A percentile compares a stretch with the other conserved stretches of the same genome.
Evolutionary conservation across 2,113 vertebrate genomes (phyloP).

Genomic region (Reinhardtius hippoglossoides): DNA sequence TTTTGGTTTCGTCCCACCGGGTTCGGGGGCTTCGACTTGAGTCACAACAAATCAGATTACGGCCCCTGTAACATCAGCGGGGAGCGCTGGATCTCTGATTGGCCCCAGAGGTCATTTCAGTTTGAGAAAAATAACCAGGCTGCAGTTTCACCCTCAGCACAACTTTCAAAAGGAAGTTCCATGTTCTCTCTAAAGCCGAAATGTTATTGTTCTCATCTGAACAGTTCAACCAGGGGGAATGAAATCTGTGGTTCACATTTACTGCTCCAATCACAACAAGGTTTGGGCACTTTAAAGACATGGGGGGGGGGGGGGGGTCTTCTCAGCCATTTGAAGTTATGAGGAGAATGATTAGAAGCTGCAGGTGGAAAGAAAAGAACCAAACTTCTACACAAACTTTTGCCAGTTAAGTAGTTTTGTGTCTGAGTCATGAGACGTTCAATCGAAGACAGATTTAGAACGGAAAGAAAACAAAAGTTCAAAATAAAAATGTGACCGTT

Average conservation of each 20-base stretch:
- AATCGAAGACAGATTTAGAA: no score
- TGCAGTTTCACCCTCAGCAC: conserved; percentile 1
- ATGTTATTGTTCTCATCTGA: conserved; percentile 16
- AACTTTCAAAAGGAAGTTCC: no score
- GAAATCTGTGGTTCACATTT: conserved; percentile 1
- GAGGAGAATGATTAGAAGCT: background rate
- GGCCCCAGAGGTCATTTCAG: conserved; percentile 9
- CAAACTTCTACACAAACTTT: background rate
- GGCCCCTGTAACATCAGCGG: background rate
- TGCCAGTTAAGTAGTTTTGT: background rate
- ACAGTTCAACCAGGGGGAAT: conserved; percentile 18
- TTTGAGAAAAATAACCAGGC: background rate
- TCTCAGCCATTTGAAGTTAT: background rate
- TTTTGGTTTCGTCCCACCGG: conserved; percentile 16
- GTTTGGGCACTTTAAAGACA: background rate
- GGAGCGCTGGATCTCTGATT: no score
- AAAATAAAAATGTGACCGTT: no score
- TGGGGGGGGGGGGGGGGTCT: no score
- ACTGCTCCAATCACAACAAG: background rate
- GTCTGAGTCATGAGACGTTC: no score
- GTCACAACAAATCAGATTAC: conserved; percentile 28
- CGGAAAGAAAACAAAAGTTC: no score
- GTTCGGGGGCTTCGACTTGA: conserved; percentile 1
- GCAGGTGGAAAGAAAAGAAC: background rate
- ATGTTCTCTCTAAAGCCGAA: no score